phyloP scores from a whole-genome alignment of 2,797 vertebrate species.

The Setipinna tenuifilis region DNA sequence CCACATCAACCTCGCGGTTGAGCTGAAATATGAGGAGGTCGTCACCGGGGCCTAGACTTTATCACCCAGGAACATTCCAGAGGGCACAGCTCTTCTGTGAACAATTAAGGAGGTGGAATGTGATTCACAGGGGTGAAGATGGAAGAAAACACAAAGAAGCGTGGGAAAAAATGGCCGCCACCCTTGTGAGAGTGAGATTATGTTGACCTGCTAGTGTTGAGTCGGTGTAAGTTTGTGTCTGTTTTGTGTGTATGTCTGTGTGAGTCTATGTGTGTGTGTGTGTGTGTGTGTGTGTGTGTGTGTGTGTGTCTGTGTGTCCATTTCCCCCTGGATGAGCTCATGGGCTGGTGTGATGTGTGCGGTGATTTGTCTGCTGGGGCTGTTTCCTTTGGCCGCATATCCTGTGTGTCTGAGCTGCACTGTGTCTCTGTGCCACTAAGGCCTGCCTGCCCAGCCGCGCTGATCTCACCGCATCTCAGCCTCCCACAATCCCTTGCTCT shows the following conservation, averaged over 20 bases:
- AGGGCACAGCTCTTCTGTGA: constrained; percentile 8
- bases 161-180: constrained; percentile 15
- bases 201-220: constrained; percentile 11
- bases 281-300: constrained; percentile 6
- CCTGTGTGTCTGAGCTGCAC: neutral
- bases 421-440: neutral
- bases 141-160: neutral
- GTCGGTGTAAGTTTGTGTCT: neutral
- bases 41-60: constrained; percentile 35
- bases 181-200: constrained; percentile 25
- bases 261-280: neutral
- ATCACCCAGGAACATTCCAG: constrained; percentile 27
- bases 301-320: constrained; percentile 22
- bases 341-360: constrained; percentile 39
- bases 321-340: constrained; percentile 41
- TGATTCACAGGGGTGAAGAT: constrained; percentile 14
- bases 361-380: constrained; percentile 30
- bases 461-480: constrained; percentile 44
- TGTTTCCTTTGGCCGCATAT: constrained; percentile 49
- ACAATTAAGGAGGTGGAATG: constrained; percentile 26
- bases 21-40: constrained; percentile 38
- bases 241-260: no score
- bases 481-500: constrained; percentile 35
- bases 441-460: constrained; percentile 31
- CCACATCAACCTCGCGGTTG: constrained; percentile 43